phyloP scores from a whole-genome alignment of 2,797 vertebrate species.

The Benthosema pterotum region DNA sequence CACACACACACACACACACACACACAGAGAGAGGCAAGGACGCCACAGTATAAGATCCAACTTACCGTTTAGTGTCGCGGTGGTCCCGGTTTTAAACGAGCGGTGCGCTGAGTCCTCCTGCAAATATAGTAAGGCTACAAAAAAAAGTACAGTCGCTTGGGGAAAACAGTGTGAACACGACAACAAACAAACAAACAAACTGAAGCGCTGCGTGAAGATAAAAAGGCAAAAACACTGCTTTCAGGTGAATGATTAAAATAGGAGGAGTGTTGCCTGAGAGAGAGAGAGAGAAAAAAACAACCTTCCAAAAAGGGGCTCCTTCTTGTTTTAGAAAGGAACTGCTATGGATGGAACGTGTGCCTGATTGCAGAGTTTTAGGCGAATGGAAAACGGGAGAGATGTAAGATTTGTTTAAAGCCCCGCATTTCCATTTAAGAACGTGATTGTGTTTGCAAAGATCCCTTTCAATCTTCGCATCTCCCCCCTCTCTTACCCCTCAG shows the following conservation, averaged over 20 bases:
- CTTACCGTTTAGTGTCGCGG: constrained; percentile 74
- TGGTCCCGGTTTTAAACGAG: constrained; percentile 68
- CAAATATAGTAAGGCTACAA: constrained; percentile 65
- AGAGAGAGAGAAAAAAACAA: too few species aligned
- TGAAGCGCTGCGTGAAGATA: constrained; percentile 65
- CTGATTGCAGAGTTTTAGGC: constrained; percentile 88
- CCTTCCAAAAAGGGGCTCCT: constrained; percentile 71
- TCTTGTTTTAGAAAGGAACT: constrained; percentile 77
- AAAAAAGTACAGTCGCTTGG: constrained; percentile 55
- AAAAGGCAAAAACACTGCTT: constrained; percentile 67
- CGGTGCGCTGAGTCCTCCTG: constrained; percentile 61
- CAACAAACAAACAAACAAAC: constrained; percentile 75
- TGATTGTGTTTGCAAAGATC: constrained; percentile 93
- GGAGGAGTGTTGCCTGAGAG: constrained; percentile 72
- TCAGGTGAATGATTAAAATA: constrained; percentile 84
- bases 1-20: too few species aligned
- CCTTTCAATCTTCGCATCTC: constrained; percentile 86
- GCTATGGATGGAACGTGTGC: constrained; percentile 80
- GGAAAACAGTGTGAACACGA: constrained; percentile 49
- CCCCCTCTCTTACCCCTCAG: constrained; percentile 84
- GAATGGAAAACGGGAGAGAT: constrained; percentile 89
- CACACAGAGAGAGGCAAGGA: constrained; percentile 14
- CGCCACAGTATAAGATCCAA: constrained; percentile 59
- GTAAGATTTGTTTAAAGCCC: constrained; percentile 91
- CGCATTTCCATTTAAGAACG: constrained; percentile 91